These are phyloP conservation scores for Hystrix brachyura DNA, from an alignment of 2,113 vertebrate species.

Conservation along the genomic window DNA sequence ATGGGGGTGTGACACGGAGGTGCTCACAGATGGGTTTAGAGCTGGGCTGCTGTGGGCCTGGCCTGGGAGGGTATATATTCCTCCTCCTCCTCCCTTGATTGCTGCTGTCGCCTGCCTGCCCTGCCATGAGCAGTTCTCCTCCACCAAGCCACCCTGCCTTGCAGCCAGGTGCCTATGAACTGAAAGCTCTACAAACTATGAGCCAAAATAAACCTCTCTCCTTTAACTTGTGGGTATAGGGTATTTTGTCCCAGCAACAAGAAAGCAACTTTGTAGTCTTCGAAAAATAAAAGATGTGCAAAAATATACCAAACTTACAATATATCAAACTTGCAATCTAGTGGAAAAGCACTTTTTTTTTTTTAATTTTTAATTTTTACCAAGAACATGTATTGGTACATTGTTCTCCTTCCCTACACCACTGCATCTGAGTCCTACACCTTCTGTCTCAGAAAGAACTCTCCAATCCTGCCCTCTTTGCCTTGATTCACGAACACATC, in stretches of 20 bases:
- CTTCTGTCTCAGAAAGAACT: too few relatives aligned
- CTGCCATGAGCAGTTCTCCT: background rate
- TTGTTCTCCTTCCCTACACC: too few relatives aligned
- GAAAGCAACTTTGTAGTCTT: background rate
- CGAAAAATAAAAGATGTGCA: slow-evolving; percentile 13
- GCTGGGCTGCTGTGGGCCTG: background rate
- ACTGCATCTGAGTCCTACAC: too few relatives aligned
- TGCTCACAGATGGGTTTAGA: background rate
- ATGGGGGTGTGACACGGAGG: background rate
- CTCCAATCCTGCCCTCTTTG: too few relatives aligned
- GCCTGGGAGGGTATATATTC: background rate
- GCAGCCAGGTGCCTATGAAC: too few relatives aligned
- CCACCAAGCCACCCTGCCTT: background rate
- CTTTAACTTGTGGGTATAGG: background rate
- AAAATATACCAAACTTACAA: background rate
- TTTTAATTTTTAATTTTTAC: too few relatives aligned
- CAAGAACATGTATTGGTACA: too few relatives aligned
- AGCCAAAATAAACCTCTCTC: background rate
- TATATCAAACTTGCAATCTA: slow-evolving; percentile 12
- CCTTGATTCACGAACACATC: too few relatives aligned
- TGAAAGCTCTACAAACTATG: background rate
- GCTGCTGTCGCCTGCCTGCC: background rate
- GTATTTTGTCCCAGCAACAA: background rate
- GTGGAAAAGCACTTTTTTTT: slow-evolving; percentile 29
- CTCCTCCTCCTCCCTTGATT: background rate